These are phyloP conservation scores for Sardina pilchardus DNA, from an alignment of 2,113 vertebrate species.

Conservation along the genomic window DNA sequence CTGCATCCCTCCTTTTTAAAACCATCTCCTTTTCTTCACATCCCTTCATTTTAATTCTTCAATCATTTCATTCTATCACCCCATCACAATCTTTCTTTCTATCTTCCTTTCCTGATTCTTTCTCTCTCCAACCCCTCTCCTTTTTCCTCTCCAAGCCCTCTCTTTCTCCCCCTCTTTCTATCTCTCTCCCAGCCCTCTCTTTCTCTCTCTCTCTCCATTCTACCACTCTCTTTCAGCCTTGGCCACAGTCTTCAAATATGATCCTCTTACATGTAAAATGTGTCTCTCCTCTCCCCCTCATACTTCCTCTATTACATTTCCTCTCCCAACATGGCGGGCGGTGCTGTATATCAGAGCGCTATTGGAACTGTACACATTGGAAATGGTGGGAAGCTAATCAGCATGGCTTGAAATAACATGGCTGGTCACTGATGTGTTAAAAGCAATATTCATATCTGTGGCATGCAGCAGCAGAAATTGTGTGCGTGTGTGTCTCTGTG, in stretches of 20 bases:
- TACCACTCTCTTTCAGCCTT: background rate
- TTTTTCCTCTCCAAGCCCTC: background rate
- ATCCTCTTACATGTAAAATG: background rate
- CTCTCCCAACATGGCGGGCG: background rate
- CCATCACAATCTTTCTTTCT: background rate
- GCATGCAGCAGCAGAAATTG: background rate
- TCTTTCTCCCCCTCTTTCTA: background rate
- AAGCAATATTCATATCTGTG: background rate
- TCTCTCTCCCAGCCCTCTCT: background rate
- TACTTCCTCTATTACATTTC: background rate
- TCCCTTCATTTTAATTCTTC: background rate
- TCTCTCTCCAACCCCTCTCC: background rate
- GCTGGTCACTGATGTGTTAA: slow-evolving; percentile 10
- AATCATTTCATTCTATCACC: background rate
- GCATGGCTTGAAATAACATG: background rate
- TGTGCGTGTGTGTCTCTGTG: background rate
- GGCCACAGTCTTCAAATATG: background rate
- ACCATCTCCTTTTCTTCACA: background rate
- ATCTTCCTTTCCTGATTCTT: background rate
- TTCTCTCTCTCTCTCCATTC: background rate
- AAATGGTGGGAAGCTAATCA: background rate
- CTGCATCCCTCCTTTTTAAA: background rate
- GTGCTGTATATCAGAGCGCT: background rate
- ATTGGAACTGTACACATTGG: background rate
- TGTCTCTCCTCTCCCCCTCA: background rate